phyloP scores from a whole-genome alignment of 2,113 vertebrate species.

The Gopherus flavomarginatus region DNA sequence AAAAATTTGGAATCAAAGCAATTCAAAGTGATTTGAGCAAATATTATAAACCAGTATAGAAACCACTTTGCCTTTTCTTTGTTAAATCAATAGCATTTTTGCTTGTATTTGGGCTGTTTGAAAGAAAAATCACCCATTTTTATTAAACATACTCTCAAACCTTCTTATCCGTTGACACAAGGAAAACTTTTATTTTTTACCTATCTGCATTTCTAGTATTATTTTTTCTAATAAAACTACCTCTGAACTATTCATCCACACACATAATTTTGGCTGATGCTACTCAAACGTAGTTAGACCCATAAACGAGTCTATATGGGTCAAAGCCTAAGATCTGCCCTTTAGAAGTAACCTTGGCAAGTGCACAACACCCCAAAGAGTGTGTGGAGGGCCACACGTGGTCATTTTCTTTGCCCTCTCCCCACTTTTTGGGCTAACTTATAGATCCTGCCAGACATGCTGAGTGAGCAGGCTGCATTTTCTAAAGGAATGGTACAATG shows the following conservation, averaged over 20 bases:
- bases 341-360: neutral
- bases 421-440: neutral
- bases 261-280: neutral
- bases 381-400: neutral
- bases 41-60: neutral
- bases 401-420: neutral
- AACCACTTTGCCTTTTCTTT: neutral
- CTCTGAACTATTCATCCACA: neutral
- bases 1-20: neutral
- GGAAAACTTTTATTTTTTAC: neutral
- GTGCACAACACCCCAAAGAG: too few species aligned
- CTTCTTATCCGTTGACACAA: neutral
- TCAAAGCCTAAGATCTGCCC: neutral
- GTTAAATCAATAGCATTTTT: neutral
- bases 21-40: neutral
- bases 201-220: neutral
- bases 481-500: neutral
- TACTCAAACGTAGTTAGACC: rapidly evolving
- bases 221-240: neutral
- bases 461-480: neutral
- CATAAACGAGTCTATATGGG: neutral
- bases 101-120: neutral
- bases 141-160: neutral
- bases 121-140: neutral
- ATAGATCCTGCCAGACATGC: neutral